These are phyloP conservation scores for Sclerurus mexicanus DNA, from an alignment of 2,113 vertebrate genomes.

Conservation along the genomic window DNA sequence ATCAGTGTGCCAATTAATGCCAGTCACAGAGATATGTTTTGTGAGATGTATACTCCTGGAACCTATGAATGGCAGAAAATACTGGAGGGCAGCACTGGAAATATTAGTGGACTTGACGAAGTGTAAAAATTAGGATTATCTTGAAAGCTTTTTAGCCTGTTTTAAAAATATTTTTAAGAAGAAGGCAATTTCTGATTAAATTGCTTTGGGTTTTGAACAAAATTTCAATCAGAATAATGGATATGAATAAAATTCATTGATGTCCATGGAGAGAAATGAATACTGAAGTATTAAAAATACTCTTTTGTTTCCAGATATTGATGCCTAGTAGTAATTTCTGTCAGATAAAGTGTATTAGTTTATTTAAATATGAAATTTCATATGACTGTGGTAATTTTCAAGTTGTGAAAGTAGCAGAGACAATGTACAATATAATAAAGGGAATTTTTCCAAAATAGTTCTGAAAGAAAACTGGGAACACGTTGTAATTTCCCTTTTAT, in stretches of 20 bases:
- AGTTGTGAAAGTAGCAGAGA: background rate
- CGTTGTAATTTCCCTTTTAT: background rate
- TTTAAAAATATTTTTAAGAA: background rate
- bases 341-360: background rate
- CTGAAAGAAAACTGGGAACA: background rate
- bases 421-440: background rate
- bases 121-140: background rate
- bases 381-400: background rate
- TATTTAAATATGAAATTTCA: background rate
- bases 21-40: background rate
- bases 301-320: background rate
- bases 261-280: background rate
- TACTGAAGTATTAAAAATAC: background rate
- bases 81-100: background rate
- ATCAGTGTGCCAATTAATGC: background rate
- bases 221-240: background rate
- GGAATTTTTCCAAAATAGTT: background rate
- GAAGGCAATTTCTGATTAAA: background rate
- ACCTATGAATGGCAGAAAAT: background rate
- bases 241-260: background rate
- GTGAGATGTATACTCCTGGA: background rate
- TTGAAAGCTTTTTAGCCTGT: background rate
- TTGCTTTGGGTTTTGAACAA: background rate
- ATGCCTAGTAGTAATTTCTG: background rate
- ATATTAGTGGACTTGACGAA: background rate